phyloP scores from a whole-genome alignment of 2,797 vertebrate genomes.

The Micropoecilia bifurca region DNA sequence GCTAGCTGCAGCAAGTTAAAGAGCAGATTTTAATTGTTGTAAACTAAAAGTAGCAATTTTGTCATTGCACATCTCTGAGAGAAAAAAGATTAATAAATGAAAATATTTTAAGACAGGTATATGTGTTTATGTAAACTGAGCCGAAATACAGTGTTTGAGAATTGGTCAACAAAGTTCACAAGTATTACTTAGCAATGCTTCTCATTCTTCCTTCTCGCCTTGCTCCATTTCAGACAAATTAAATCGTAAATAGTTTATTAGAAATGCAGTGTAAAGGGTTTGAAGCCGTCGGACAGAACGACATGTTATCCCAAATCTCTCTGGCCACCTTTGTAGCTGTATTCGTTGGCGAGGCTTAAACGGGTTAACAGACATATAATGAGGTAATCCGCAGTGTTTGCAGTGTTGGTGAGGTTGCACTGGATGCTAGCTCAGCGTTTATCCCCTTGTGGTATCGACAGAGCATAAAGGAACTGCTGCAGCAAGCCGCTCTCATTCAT shows the following conservation, averaged over 20 bases:
- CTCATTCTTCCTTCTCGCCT: no score
- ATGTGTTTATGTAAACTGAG: background rate
- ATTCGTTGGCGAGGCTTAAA: constrained; percentile 45
- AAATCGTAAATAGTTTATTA: background rate
- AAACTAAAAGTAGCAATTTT: background rate
- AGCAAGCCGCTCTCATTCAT: constrained; percentile 80
- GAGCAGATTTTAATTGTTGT: background rate
- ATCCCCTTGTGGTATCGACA: constrained; percentile 71
- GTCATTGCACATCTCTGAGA: background rate
- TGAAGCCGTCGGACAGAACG: constrained; percentile 26
- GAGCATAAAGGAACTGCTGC: constrained; percentile 81
- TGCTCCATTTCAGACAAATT: background rate
- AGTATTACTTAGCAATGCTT: background rate
- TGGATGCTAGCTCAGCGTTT: constrained; percentile 79
- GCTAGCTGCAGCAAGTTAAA: background rate
- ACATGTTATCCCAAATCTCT: constrained; percentile 30
- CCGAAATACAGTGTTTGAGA: background rate
- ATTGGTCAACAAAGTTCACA: background rate
- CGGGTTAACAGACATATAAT: constrained; percentile 69
- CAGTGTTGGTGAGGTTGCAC: constrained; percentile 49
- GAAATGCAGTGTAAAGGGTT: background rate
- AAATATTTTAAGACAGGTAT: background rate
- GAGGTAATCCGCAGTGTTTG: constrained; percentile 66
- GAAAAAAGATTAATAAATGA: background rate
- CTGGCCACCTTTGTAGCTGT: constrained; percentile 20